Evolutionary conservation across 2,888 invertebrate species (phyloP), one percentile per base, ranked within the genome.

Genomic region (Diogma glabrata): DNA sequence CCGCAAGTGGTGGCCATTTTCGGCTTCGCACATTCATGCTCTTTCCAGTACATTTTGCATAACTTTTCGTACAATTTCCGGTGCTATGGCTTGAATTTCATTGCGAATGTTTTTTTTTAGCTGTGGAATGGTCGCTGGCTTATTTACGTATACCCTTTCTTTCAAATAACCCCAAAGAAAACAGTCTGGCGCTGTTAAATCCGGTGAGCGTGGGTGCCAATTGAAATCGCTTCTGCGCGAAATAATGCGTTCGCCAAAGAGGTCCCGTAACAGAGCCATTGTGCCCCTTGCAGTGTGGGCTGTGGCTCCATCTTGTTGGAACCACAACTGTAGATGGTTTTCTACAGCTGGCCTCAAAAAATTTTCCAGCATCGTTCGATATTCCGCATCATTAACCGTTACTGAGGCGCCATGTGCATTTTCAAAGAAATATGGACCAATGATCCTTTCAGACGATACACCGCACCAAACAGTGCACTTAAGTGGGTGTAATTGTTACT

Each of bases 281-380:
- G 8, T 24, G 24, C 17, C 14, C 16, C 23, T 5, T 24, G 51
- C 14, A 23, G 9, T 24, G 51, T n/a, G n/a, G n/a, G n/a, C n/a
- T n/a, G n/a, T 53, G 12, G 51, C 53, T 26, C 51, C 53, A 53
- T 53, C 51, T 38, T 51, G 49, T 49, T 53, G 49, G 20, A 51
- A 51, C 51, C 51, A 53, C 30, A 49, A 20, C 30, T 36, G 3
- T 10, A 49, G 49, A 33, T 33, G 16, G n/a, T 51, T 49, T 8
- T 51, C 24, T 28, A 46, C 51, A 7, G 51, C 49, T 33, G 49
- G 53, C 12, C 53, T 48, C 14, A 53, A 48, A 49, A 51, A 49
- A 33, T 24, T 50, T 48, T 52, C 43, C 38, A 54, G 23, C 26
- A 7, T 33, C 14, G 33, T 14, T 14, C 33, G 5, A 14, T 7